These are phyloP conservation scores for Halocynthia roretzi DNA, from an alignment of 23 tunicate species.

Conservation along the genomic window DNA sequence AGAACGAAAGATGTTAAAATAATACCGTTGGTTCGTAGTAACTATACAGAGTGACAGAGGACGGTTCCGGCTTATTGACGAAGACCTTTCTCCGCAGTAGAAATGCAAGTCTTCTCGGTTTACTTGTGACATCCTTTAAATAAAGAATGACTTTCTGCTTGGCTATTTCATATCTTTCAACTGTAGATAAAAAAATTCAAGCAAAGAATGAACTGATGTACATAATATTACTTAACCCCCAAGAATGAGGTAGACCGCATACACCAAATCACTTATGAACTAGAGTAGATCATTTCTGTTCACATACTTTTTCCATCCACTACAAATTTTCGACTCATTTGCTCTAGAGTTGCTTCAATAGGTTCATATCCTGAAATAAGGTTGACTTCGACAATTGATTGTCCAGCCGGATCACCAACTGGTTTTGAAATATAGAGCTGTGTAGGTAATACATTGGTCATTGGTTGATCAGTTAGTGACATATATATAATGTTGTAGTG, in stretches of 20 bases:
- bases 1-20: background rate
- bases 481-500: background rate
- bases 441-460: background rate
- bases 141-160: conserved; percentile 12
- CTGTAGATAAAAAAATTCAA: background rate
- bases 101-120: conserved; percentile 5
- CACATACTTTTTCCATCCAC: conserved; percentile 54
- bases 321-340: background rate
- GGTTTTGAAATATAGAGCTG: conserved; percentile 46
- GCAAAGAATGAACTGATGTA: too few species aligned
- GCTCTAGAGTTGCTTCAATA: conserved; percentile 16
- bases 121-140: background rate
- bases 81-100: background rate
- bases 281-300: background rate
- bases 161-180: conserved; percentile 13
- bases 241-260: too few species aligned
- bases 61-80: conserved; percentile 1
- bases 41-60: conserved; percentile 8
- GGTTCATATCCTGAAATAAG: conserved; percentile 58
- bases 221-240: too few species aligned
- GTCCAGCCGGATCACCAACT: conserved; percentile 27
- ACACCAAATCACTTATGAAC: too few species aligned
- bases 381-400: conserved; percentile 54
- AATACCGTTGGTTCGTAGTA: conserved; percentile 26
- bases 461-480: background rate